These are phyloP conservation scores for Anoplopoma fimbria DNA, from an alignment of 2,113 vertebrate species.

Conservation along the genomic window DNA sequence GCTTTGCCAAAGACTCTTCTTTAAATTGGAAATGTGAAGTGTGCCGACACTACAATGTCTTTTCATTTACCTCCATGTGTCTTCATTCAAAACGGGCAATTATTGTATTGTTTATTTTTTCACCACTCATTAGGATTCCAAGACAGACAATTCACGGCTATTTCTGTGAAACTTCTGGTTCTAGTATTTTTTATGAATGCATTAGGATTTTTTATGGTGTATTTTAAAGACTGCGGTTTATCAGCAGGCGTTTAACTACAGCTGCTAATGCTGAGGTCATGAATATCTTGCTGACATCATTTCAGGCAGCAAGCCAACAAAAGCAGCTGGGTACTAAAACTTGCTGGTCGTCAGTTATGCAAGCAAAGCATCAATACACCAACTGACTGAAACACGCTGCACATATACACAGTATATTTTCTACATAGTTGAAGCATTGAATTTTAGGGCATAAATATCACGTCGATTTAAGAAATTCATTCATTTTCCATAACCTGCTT, in stretches of 20 bases:
- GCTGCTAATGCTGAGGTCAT: not conserved
- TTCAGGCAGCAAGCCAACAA: not conserved
- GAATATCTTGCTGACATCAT: not conserved
- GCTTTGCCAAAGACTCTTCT: not conserved
- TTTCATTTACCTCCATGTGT: not conserved
- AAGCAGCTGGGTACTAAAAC: not conserved
- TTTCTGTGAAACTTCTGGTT: not conserved
- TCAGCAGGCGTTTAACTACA: slow-evolving; percentile 12
- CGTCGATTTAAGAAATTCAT: not conserved
- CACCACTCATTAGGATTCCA: not conserved
- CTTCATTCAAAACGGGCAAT: not conserved
- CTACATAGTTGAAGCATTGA: not conserved
- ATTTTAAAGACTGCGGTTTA: not conserved
- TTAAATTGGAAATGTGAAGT: not conserved
- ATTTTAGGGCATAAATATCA: not conserved
- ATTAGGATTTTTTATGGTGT: not conserved
- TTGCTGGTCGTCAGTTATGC: not conserved
- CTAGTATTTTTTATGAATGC: not conserved
- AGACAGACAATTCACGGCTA: not conserved
- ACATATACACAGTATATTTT: not conserved
- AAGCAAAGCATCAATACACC: not conserved
- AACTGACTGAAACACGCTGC: not conserved
- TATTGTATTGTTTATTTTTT: not conserved
- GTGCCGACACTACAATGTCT: not conserved
- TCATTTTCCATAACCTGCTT: no score